phyloP scores from a whole-genome alignment of 2,797 vertebrate genomes.

The Hippoglossus hippoglossus region DNA sequence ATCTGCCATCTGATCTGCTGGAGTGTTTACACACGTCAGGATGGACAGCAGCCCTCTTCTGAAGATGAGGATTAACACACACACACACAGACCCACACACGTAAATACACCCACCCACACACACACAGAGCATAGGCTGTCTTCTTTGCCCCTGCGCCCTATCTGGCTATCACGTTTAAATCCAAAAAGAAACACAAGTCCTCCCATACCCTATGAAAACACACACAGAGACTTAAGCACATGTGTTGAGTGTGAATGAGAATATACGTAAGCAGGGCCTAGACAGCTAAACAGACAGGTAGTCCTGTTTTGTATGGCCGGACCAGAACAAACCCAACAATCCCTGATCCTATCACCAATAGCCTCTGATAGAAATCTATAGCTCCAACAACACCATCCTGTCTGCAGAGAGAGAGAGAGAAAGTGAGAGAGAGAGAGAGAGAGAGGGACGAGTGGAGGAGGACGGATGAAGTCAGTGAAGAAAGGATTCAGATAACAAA shows the following conservation, averaged over 20 bases:
- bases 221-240: slow-evolving; percentile 40
- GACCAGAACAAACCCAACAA: slow-evolving; percentile 71
- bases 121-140: slow-evolving; percentile 45
- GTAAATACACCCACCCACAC: slow-evolving; percentile 28
- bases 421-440: slow-evolving; percentile 22
- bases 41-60: slow-evolving; percentile 77
- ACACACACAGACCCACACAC: slow-evolving; percentile 21
- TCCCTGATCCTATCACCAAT: slow-evolving; percentile 85
- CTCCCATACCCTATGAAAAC: slow-evolving; percentile 36
- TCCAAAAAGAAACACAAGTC: slow-evolving; percentile 68
- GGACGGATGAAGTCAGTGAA: slow-evolving; percentile 49
- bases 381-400: slow-evolving; percentile 76
- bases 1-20: slow-evolving; percentile 82
- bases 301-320: slow-evolving; percentile 68
- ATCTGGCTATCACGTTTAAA: slow-evolving; percentile 63
- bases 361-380: slow-evolving; percentile 82
- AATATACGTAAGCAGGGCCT: slow-evolving; percentile 73
- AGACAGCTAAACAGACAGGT: slow-evolving; percentile 79
- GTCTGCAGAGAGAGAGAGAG: slow-evolving; percentile 70
- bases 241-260: slow-evolving; percentile 55
- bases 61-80: slow-evolving; percentile 79
- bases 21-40: slow-evolving; percentile 79
- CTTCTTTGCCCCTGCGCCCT: slow-evolving; percentile 33
- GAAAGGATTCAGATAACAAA: slow-evolving; percentile 68
- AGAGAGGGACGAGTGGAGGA: slow-evolving; percentile 45